Base-by-base conservation (phyloP, 2,888 invertebrate genomes). In the Drosophila colorata region DNA sequence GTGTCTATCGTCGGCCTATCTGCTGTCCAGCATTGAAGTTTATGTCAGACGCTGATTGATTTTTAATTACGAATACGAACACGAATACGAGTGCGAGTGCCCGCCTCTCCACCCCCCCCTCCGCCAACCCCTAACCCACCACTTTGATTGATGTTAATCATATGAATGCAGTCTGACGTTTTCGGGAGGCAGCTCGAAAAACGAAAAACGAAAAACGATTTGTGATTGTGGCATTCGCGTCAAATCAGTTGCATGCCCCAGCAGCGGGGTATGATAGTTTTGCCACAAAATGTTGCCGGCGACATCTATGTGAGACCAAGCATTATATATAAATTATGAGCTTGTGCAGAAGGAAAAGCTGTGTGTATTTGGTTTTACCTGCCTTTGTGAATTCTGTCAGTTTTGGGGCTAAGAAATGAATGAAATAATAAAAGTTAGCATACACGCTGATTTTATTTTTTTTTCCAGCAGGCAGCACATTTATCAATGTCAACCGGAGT, bases 21-120 rank as follows among this genome's bases (percentile, higher is more conserved):
- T 40, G 52, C 33, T 55, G 55, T 33, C n/a, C 38, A 28, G 61
- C 61, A 69, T 58, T 70, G 51, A 59, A 61, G 53, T 65, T 72
- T 80, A 68, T 80, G 80, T 66, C 78, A 71, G 66, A 68, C 56
- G 48, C 74, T 84, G 82, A 84, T 88, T 88, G 88, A 86, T 77
- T 88, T 88, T 86, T 84, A 86, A 86, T 86, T 88, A 77, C 80
- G 55, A 59, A 40, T 55, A 6, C 48, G 51, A 55, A n/a, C 31
- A 11, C 23, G n/a, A 23, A 37, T 43, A 9, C n/a, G n/a, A 28
- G 1, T n/a, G 5, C 11, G 11, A 14, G 2, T 18, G 16, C 33
- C 13, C 31, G 40, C 43, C 47, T 13, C 33, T 33, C 13, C 11
- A 2, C 6, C 31, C 11, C 18, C 13, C 13, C 0, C 2, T n/a